These are phyloP conservation scores for Linnaemya vulpina DNA, from an alignment of 2,888 invertebrate species.

Conservation along the genomic window DNA sequence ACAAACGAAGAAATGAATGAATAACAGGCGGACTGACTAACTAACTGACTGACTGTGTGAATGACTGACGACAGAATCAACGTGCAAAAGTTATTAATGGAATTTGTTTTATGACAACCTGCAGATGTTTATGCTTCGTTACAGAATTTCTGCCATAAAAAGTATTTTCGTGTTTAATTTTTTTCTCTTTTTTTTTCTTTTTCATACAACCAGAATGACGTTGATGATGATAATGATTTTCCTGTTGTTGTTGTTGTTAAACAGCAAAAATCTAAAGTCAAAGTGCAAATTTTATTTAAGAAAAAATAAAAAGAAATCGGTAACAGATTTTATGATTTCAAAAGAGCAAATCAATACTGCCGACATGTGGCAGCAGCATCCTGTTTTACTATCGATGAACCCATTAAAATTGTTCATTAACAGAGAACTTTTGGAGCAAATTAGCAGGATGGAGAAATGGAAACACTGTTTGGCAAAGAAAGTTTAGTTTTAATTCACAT, in stretches of 20 bases:
- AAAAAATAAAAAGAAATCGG: no score
- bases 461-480: no score
- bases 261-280: slow-evolving; percentile 25
- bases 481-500: no score
- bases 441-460: no score
- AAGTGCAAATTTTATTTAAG: background rate
- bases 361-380: background rate
- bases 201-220: background rate
- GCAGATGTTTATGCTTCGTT: slow-evolving; percentile 26
- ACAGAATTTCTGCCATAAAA: slow-evolving; percentile 17
- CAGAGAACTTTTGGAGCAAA: no score
- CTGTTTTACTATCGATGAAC: no score
- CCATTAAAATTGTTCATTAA: no score
- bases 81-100: slow-evolving; percentile 48
- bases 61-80: background rate
- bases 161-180: slow-evolving; percentile 29
- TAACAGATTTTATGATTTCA: background rate
- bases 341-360: background rate
- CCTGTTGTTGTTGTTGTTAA: background rate
- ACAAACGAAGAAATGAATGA: slow-evolving; percentile 24
- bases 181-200: slow-evolving; percentile 14
- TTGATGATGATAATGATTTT: background rate
- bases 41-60: background rate
- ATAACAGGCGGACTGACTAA: background rate
- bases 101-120: slow-evolving; percentile 47